Base-by-base conservation (phyloP, 1,140 invertebrate genomes). In the Carposina sasakii region DNA sequence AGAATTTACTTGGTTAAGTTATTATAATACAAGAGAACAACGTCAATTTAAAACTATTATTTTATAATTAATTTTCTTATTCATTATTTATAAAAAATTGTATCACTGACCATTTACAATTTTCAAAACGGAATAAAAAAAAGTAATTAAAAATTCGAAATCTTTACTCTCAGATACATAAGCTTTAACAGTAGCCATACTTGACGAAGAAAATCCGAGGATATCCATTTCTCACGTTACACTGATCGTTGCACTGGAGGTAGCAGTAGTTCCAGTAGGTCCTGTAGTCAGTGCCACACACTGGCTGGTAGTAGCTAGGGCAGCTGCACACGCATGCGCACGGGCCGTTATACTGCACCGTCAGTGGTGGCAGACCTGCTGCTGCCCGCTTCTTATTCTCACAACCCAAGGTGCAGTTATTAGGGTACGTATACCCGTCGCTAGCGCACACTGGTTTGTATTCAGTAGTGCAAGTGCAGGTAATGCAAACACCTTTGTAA, bases 251-350 rank as follows among this genome's bases (percentile, higher is more conserved):
- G 45, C 89, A 86, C 45, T 88, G 85, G 56, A 94, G 76, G 56
- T 89, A 84, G 76, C 93, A 94, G 57, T 91, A 86, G 75, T 90
- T 93, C 39, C 72, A 74, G 71, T 93, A 94, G 13, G 91, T 93
- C 50, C 88, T 85, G 37, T 88, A 88, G 77, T 94, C 91, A 42
- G 87, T 88, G 20, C 44, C 44, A 23, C 44, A 47, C 9, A 47
- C 33, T 3, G 33, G 21, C 19, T n/a, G 33, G 20, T 47, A 15
- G 16, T 23, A 23, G 33, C 24, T 17, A n/a, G 22, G 17, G 15
- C 33, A 34, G 22, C 33, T 26, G 19, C 44, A 47, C 17, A 20
- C 19, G 16, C 44, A 47, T 13, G 31, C 15, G 21, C 44, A 47
- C 6, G 21, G 13, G 4, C 44, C 44, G 3, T 36, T 4, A 3